Percentiles rank a stretch among this genome's conserved stretches.
These are phyloP conservation scores for Synergus laeviventris DNA, from an alignment of 2,888 invertebrate genomes.

Conservation along the genomic window DNA sequence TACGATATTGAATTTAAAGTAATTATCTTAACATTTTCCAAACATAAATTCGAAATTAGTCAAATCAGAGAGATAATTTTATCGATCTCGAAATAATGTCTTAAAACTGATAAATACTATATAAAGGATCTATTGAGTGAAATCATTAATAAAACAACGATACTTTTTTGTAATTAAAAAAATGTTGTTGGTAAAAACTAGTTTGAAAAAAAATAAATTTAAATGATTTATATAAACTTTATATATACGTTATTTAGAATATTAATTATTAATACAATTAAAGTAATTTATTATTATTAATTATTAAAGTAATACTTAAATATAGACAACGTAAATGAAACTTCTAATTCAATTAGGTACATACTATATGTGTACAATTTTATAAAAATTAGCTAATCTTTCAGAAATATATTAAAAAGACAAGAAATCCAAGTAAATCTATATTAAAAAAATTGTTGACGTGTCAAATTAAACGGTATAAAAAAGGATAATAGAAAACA, in stretches of 20 bases:
- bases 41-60: not conserved
- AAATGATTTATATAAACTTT: not conserved
- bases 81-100: not conserved
- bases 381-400: not conserved
- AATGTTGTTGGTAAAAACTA: not conserved
- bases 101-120: not conserved
- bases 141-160: not conserved
- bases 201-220: not conserved
- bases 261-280: no score
- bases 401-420: not conserved
- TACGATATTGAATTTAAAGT: not conserved
- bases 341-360: not conserved
- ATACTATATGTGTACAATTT: no score
- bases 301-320: no score
- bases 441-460: not conserved
- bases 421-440: no score
- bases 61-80: conserved; percentile 1
- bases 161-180: not conserved
- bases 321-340: not conserved
- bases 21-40: not conserved
- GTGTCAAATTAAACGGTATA: not conserved
- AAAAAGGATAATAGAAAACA: not conserved
- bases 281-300: no score
- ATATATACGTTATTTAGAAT: no score
- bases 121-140: not conserved